Evolutionary conservation across 2,888 invertebrate genomes (phyloP).

Genomic region (Patella caerulea): DNA sequence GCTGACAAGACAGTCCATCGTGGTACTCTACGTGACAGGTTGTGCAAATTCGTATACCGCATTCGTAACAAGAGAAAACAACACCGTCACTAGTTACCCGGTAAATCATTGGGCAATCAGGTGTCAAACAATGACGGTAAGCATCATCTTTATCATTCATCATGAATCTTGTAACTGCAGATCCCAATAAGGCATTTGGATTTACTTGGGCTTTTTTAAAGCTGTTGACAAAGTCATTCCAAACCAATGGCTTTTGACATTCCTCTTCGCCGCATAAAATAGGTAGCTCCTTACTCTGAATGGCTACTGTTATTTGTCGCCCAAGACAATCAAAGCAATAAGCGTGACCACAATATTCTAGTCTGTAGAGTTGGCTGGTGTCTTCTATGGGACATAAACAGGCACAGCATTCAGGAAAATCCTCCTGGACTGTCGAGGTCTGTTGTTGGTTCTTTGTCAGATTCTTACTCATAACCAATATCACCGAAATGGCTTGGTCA

Average conservation of each 20-base stretch:
- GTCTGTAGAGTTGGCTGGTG: constrained; percentile 43
- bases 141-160: constrained; percentile 34
- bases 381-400: constrained; percentile 57
- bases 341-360: constrained; percentile 64
- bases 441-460: not conserved
- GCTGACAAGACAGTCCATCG: constrained; percentile 56
- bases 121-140: constrained; percentile 57
- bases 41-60: constrained; percentile 50
- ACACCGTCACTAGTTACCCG: constrained; percentile 36
- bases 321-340: constrained; percentile 59
- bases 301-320: constrained; percentile 40
- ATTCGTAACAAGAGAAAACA: constrained; percentile 48
- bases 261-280: constrained; percentile 51
- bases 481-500: constrained; percentile 29
- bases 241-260: constrained; percentile 48
- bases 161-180: constrained; percentile 51
- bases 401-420: constrained; percentile 52
- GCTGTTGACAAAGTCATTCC: constrained; percentile 44
- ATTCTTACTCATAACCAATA: constrained; percentile 26
- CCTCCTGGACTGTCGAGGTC: not conserved
- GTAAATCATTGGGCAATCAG: constrained; percentile 62
- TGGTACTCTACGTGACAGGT: constrained; percentile 57
- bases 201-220: constrained; percentile 33
- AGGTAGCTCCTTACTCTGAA: constrained; percentile 51
- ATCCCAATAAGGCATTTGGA: constrained; percentile 32